phyloP scores from a whole-genome alignment of 2,888 invertebrate species.

The Leistus spinibarbis region DNA sequence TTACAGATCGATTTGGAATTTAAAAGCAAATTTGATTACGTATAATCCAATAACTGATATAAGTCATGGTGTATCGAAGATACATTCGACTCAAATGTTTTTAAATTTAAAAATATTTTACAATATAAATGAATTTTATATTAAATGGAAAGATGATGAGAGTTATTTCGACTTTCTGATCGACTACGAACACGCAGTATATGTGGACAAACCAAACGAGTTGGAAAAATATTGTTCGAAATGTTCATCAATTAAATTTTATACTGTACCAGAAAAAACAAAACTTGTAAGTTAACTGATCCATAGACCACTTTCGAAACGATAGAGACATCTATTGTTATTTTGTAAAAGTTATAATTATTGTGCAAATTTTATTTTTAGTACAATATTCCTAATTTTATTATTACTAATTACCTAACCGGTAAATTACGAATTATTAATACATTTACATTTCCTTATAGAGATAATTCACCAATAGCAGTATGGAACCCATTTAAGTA shows the following conservation, averaged over 20 bases:
- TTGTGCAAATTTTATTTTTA: too few relatives aligned
- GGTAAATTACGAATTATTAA: too few relatives aligned
- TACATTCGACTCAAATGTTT: constrained; percentile 27
- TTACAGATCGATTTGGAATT: constrained; percentile 27
- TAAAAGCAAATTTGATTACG: constrained; percentile 23
- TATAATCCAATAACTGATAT: constrained; percentile 28
- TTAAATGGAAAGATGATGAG: constrained; percentile 29
- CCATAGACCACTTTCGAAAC: too few relatives aligned
- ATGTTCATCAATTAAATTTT: constrained; percentile 17
- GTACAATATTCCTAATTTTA: too few relatives aligned
- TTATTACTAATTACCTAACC: too few relatives aligned
- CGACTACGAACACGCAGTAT: constrained; percentile 21
- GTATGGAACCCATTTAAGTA: too few relatives aligned
- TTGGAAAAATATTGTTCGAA: constrained; percentile 18
- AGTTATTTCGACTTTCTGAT: constrained; percentile 33
- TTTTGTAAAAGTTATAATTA: too few relatives aligned
- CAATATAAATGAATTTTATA: constrained; percentile 20
- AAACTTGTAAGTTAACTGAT: constrained; percentile 1
- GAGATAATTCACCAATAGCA: too few relatives aligned
- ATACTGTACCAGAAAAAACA: constrained; percentile 5
- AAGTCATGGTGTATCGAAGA: constrained; percentile 22
- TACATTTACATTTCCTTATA: too few relatives aligned
- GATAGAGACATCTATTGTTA: too few relatives aligned
- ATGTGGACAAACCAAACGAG: constrained; percentile 16
- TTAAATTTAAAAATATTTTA: constrained; percentile 26